Conservation (phyloP, 2,113 vertebrate species). For the Labeo catla region DNA sequence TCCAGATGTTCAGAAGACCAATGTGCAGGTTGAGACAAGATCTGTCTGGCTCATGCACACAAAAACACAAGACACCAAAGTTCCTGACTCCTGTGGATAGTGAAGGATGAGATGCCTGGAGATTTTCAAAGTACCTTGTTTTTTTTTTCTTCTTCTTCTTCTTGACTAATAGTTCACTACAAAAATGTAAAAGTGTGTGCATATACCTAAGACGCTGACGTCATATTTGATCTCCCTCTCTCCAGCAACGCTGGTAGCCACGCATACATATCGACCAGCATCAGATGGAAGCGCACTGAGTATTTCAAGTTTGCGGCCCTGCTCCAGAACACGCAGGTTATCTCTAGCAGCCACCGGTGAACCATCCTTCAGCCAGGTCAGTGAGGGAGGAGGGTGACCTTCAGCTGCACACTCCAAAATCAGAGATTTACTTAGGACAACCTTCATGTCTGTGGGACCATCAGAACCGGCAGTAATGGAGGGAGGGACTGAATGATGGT, state of each 20-base stretch:
- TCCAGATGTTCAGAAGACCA: constrained; percentile 45
- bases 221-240: constrained; percentile 91
- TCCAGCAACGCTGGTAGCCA: constrained; percentile 93
- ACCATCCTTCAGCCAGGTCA: constrained; percentile 93
- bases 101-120: background rate
- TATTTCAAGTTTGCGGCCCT: constrained; percentile 87
- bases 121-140: background rate
- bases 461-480: constrained; percentile 79
- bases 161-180: background rate
- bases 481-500: constrained; percentile 84
- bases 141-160: background rate
- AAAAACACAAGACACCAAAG: background rate
- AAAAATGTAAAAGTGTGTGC: background rate
- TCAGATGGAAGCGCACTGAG: constrained; percentile 72
- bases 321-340: constrained; percentile 78
- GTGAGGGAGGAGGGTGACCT: constrained; percentile 86
- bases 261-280: constrained; percentile 85
- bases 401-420: constrained; percentile 85
- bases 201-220: constrained; percentile 87
- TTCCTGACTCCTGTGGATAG: constrained; percentile 11
- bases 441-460: constrained; percentile 78
- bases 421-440: constrained; percentile 80
- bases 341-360: constrained; percentile 81
- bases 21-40: constrained; percentile 1
- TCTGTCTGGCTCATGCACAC: background rate